phyloP scores from a whole-genome alignment of 2,888 invertebrate species.

The Drosophila phalerata region DNA sequence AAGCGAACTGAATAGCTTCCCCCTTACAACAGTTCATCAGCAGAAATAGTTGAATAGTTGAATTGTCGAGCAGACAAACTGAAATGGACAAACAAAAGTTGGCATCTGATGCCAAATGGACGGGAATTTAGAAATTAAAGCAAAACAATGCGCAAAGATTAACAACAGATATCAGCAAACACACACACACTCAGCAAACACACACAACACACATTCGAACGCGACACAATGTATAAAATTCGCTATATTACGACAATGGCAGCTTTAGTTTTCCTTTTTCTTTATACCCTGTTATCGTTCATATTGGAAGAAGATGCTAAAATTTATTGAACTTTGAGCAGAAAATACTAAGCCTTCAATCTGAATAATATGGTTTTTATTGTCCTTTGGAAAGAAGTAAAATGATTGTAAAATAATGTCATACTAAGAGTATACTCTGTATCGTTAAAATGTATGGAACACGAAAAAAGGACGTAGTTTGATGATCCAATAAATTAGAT shows the following conservation, averaged over 20 bases:
- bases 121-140: constrained; percentile 74
- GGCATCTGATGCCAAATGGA: constrained; percentile 63
- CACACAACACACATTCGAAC: constrained; percentile 22
- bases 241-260: constrained; percentile 51
- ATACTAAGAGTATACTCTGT: no score
- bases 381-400: not conserved
- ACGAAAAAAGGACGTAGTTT: no score
- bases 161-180: constrained; percentile 62
- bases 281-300: constrained; percentile 30
- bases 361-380: not conserved
- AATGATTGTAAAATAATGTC: not conserved
- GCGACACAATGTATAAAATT: constrained; percentile 54
- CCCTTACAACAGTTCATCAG: constrained; percentile 55
- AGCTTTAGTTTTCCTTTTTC: constrained; percentile 43
- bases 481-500: no score
- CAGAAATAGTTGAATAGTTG: constrained; percentile 53
- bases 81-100: constrained; percentile 62
- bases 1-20: constrained; percentile 11
- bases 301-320: not conserved
- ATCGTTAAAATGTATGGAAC: no score
- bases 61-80: constrained; percentile 26
- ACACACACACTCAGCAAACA: constrained; percentile 2
- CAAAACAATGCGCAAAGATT: constrained; percentile 79
- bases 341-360: no score
- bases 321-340: not conserved